Conservation (phyloP, 2,888 invertebrate species). For the Trichacis sp. region DNA sequence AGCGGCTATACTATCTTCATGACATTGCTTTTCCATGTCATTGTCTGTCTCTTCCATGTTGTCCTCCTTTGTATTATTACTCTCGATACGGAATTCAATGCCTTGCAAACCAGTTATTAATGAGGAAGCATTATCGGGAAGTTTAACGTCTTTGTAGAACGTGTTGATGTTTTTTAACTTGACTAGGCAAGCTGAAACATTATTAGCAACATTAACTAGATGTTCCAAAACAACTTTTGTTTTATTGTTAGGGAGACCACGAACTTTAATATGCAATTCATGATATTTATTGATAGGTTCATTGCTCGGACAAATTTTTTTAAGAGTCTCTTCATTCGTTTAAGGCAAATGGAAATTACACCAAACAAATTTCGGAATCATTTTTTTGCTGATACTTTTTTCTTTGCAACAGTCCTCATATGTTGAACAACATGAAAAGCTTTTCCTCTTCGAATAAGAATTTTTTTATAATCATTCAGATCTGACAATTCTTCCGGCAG, state of each 20-base stretch:
- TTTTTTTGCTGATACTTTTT: conserved; percentile 45
- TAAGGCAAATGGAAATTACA: conserved; percentile 55
- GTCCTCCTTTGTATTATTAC: too few relatives aligned
- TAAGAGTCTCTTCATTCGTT: conserved; percentile 54
- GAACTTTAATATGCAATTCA: conserved; percentile 53
- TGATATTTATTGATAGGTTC: conserved; percentile 48
- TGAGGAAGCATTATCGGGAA: conserved; percentile 31
- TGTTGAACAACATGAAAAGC: conserved; percentile 54
- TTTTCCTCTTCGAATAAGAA: conserved; percentile 52
- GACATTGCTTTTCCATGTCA: too few relatives aligned
- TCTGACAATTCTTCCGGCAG: conserved; percentile 36
- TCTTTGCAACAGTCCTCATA: conserved; percentile 54
- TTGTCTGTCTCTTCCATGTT: too few relatives aligned
- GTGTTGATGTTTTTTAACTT: conserved; percentile 49
- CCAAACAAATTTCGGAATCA: conserved; percentile 42
- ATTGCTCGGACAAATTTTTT: conserved; percentile 49
- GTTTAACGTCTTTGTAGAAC: conserved; percentile 45
- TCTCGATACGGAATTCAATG: too few relatives aligned
- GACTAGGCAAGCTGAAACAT: conserved; percentile 47
- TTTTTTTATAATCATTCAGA: conserved; percentile 48
- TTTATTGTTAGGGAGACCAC: conserved; percentile 49
- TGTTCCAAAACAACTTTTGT: conserved; percentile 49
- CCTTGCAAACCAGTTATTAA: conserved; percentile 10
- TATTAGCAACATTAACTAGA: conserved; percentile 48
- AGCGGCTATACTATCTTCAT: too few relatives aligned